Evolutionary conservation across 2,797 vertebrate genomes (phyloP).

Genomic region (Allenopithecus nigroviridis): DNA sequence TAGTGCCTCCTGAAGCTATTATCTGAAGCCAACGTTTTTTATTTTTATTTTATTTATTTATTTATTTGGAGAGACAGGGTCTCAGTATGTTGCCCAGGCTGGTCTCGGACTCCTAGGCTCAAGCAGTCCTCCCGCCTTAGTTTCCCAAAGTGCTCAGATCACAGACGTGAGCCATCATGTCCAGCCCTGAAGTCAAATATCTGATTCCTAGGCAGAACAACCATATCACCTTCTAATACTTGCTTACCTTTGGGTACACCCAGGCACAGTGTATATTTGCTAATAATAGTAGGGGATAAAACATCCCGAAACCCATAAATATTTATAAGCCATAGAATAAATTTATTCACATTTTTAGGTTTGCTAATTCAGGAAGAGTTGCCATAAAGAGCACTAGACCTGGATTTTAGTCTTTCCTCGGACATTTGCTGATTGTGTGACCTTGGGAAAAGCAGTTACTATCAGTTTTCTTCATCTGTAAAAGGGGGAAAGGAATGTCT

Average conservation of each 20-base stretch:
- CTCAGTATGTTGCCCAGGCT: neutral
- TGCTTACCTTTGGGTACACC: neutral
- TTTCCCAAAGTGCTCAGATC: neutral
- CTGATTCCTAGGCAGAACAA: neutral
- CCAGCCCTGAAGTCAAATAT: neutral
- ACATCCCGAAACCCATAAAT: neutral
- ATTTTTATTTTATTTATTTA: fast-evolving
- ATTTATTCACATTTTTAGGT: neutral
- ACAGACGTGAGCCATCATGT: neutral
- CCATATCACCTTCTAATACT: neutral
- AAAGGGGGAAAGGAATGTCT: neutral
- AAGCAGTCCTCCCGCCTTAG: neutral
- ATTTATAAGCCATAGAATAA: neutral
- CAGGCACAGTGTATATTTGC: neutral
- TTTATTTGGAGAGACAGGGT: neutral
- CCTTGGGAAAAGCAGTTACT: neutral
- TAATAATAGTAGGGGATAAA: neutral
- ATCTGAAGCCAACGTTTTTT: neutral
- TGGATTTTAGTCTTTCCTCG: neutral
- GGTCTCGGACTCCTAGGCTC: neutral
- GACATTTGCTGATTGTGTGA: neutral
- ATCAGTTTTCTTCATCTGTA: neutral
- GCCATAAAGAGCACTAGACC: neutral
- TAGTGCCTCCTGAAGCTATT: neutral
- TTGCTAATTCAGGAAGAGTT: neutral